phyloP scores from a whole-genome alignment of 2,797 vertebrate species.

The Pseudomugil gertrudae region DNA sequence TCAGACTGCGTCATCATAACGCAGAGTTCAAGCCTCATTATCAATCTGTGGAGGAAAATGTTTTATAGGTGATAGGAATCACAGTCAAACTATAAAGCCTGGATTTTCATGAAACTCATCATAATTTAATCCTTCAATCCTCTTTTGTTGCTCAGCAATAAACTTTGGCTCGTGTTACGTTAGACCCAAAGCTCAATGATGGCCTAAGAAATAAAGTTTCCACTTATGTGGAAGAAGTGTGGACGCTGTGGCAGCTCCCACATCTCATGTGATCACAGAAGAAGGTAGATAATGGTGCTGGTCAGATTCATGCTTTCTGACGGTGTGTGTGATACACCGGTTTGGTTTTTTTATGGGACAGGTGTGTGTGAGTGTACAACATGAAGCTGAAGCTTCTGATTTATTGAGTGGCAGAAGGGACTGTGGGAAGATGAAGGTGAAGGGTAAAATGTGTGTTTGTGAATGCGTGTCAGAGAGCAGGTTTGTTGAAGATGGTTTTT shows the following conservation, averaged over 20 bases:
- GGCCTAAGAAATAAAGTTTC: slow-evolving; percentile 42
- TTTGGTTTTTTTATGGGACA: slow-evolving; percentile 40
- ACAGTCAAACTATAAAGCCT: slow-evolving; percentile 18
- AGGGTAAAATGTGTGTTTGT: slow-evolving; percentile 14
- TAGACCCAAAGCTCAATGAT: slow-evolving; percentile 29
- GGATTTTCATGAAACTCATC: slow-evolving; percentile 29
- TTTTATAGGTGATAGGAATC: slow-evolving; percentile 30
- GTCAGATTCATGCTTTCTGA: slow-evolving; percentile 36
- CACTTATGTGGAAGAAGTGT: slow-evolving; percentile 39
- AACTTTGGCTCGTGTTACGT: slow-evolving; percentile 24
- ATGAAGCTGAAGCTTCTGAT: slow-evolving; percentile 38
- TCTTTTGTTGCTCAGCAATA: slow-evolving; percentile 35
- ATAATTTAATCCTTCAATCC: slow-evolving; percentile 27
- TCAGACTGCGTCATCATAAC: slow-evolving; percentile 10
- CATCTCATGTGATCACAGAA: slow-evolving; percentile 41
- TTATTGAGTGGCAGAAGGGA: slow-evolving; percentile 48
- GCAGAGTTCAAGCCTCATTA: slow-evolving; percentile 16
- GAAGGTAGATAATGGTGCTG: slow-evolving; percentile 16
- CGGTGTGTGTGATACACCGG: slow-evolving; percentile 32
- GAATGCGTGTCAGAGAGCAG: slow-evolving; percentile 16
- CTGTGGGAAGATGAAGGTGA: slow-evolving; percentile 44
- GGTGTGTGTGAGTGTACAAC: slow-evolving; percentile 32
- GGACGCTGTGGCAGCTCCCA: slow-evolving; percentile 31
- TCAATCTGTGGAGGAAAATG: slow-evolving; percentile 12
- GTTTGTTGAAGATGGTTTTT: slow-evolving; percentile 68